phyloP scores from a whole-genome alignment of 1,140 invertebrate genomes.

The Brachionus manjavacas region DNA sequence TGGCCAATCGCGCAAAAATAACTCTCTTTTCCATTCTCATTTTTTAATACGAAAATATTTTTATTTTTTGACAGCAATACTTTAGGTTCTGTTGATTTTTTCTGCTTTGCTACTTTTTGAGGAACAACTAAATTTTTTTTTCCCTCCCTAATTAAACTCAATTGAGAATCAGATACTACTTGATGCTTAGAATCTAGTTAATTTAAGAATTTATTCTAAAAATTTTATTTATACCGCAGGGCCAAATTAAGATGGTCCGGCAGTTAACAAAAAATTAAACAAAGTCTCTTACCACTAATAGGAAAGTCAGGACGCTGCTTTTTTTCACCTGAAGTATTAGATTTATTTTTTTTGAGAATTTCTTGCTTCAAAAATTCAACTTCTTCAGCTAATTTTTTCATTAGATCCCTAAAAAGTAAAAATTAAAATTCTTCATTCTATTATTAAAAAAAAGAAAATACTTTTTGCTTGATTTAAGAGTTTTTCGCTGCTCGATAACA shows the following conservation, averaged over 20 bases:
- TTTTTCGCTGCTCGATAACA: background rate
- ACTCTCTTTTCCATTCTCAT: background rate
- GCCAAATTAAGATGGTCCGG: background rate
- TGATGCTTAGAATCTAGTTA: background rate
- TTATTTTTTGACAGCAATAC: background rate
- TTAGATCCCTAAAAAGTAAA: conserved; percentile 5
- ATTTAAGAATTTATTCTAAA: background rate
- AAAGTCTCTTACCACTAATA: background rate
- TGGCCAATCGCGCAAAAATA: background rate
- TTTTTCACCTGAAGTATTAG: background rate
- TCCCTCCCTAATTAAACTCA: background rate
- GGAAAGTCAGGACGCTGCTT: background rate
- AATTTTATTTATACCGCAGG: background rate
- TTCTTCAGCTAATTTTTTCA: conserved; percentile 22
- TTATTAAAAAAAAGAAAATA: background rate
- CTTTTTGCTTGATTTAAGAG: background rate
- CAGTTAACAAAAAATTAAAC: background rate
- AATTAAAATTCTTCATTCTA: background rate
- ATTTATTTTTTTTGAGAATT: conserved; percentile 11
- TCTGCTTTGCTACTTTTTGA: background rate
- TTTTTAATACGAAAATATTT: background rate
- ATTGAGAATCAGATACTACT: background rate
- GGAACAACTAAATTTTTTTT: background rate
- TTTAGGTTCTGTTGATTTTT: background rate
- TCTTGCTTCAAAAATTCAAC: conserved; percentile 29